Base-by-base conservation (phyloP, 2,797 vertebrate genomes). In the Fringilla coelebs region DNA sequence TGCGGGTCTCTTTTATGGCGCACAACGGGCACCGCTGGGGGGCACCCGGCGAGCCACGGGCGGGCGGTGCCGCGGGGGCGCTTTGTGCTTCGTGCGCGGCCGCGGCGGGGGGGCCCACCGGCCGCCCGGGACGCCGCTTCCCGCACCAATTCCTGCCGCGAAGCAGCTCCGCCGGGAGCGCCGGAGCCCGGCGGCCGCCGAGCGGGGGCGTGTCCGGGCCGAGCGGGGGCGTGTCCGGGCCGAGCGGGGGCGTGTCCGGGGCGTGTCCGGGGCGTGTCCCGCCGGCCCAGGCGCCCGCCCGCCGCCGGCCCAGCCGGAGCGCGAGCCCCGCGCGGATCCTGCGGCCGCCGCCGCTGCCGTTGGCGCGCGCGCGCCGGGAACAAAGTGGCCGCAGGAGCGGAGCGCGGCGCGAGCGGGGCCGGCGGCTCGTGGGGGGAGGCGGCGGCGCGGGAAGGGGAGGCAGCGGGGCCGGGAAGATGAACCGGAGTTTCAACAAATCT, bases 401-500 rank as follows among this genome's bases (percentile, higher is more conserved):
- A 72, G 52, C 70, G 68, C 22, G 40, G 40, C 52, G 38, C 38
- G 67, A 71, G 68, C 68, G 68, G 68, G 38, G 49, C 68, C 38
- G 68, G 68, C 65, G 31, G 71, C 51, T 52, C 17, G 51, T 19
- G 51, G 29, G 29, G 51, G 29, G 51, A 52, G 32, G 29, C 73
- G 86, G 79, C 45, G 74, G 13, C 40, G 48, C 41, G 81, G 46
- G 71, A 24, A 11, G 45, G 41, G 57, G 51, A 22, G 49, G 48
- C 61, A 90, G 89, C 81, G 94, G 95, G 88, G 92, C 97, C 96
- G 97, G 91, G 97, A 98, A 98, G 97, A 99, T 99, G 99, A 99
- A 99, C 96, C 98, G 99, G 98, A 99, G 99, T 97, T 99, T 99
- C 97, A 98, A 98, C 91, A 99, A 98, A 96, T 99, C 99, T 91